phyloP scores from a whole-genome alignment of 2,113 vertebrate species.

The Pleuronectes platessa region DNA sequence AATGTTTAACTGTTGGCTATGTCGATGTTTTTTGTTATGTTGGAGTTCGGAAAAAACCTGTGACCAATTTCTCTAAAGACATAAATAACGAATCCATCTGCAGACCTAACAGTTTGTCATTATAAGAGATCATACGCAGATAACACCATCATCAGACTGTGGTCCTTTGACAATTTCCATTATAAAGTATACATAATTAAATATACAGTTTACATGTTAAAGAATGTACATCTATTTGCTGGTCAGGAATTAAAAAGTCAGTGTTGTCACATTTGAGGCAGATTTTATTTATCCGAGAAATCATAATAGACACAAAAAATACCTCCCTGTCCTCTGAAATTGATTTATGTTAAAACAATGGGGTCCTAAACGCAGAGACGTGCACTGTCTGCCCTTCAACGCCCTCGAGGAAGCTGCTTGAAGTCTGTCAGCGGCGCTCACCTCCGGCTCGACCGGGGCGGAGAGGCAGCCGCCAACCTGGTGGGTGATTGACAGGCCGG shows the following conservation, averaged over 20 bases:
- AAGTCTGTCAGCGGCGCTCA: slow-evolving; percentile 69
- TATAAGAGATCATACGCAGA: no score
- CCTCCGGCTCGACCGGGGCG: slow-evolving; percentile 68
- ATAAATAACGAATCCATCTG: no score
- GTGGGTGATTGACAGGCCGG: slow-evolving; percentile 72
- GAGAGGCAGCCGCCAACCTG: slow-evolving; percentile 45
- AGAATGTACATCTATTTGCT: no score
- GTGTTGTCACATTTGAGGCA: slow-evolving; percentile 23
- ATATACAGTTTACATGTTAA: no score
- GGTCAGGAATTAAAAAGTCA: not conserved
- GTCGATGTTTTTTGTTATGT: no score
- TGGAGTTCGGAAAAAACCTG: no score
- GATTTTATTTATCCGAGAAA: slow-evolving; percentile 1
- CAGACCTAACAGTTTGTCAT: no score
- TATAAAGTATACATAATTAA: no score
- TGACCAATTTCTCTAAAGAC: no score
- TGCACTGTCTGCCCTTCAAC: slow-evolving; percentile 57
- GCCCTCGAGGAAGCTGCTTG: slow-evolving; percentile 65
- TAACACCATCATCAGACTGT: no score
- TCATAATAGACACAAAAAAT: not conserved
- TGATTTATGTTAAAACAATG: slow-evolving; percentile 14
- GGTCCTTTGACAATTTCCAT: no score
- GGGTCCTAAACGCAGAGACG: slow-evolving; percentile 38
- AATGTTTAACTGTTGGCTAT: no score
- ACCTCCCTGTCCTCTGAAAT: not conserved